Base-by-base conservation (phyloP, 2,888 invertebrate genomes). In the Podotricha telesiphe region DNA sequence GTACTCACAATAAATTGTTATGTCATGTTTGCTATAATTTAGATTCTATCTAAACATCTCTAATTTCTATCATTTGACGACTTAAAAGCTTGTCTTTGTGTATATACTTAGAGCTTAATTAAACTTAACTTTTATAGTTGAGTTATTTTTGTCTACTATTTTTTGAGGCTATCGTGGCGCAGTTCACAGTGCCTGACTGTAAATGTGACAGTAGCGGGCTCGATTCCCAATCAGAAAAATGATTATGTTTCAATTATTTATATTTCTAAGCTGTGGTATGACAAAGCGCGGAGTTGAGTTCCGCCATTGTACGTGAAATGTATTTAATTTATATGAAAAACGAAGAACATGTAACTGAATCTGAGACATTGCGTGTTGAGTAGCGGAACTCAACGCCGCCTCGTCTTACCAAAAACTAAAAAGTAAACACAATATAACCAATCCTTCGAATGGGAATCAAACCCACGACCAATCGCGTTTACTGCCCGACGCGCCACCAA, bases 11-110 rank as follows among this genome's bases (percentile, higher is more conserved):
- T 87, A 88, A 88, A 89, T 88, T 82, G 87, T 86, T 78, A 78
- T 81, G 87, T 87, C 89, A 87, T 88, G 88, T 86, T 84, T 83
- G 82, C 79, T 83, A 84, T 88, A 85, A 87, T 87, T 86, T 83
- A 79, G 79, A 75, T 78, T 79, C 79, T 83, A 86, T 84, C 84
- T 80, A 73, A 74, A 73, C 20, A 45, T 59, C 28, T 59, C 22
- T 45, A 59, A 59, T 45, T 45, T 45, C 20, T 22, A 45, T 56
- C 64, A 50, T 45, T 59, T 59, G 28, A 45, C 10, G 59, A 17
- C 59, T 59, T 59, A 45, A 59, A 45, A 59, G 59, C 59, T 59
- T 59, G 22, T 22, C 22, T 45, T 45, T 42, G 59, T 45, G n/a
- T 42, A 45, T 28, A 28, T 45, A 59, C 45, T 45, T 59, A 45